A percentile compares a stretch with the other conserved stretches of the same genome.
Evolutionary conservation across 1,140 invertebrate genomes (phyloP).

Genomic region (Drosophila kurseongensis): DNA sequence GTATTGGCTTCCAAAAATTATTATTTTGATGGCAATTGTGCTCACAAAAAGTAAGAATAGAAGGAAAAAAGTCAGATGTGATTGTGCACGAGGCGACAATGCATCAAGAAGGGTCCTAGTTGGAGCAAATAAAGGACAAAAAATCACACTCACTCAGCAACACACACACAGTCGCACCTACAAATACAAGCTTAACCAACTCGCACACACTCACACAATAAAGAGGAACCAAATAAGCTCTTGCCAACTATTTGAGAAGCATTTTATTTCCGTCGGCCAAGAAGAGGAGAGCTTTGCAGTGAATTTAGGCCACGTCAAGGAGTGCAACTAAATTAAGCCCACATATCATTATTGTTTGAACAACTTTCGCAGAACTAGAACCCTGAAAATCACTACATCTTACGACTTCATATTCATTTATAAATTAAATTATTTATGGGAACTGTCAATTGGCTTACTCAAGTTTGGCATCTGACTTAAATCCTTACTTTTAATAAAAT

Average conservation of each 20-base stretch:
- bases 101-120: conserved; percentile 29
- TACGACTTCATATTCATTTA: too few species aligned
- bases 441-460: too few species aligned
- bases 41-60: neutral
- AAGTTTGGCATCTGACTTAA: too few species aligned
- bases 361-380: too few species aligned
- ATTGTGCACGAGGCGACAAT: conserved; percentile 45
- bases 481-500: too few species aligned
- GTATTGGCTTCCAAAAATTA: too few species aligned
- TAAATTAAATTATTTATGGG: too few species aligned
- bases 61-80: conserved; percentile 4
- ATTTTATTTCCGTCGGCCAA: conserved; percentile 19
- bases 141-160: conserved; percentile 10
- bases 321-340: neutral
- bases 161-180: neutral
- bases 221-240: conserved; percentile 23
- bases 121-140: conserved; percentile 13
- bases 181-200: neutral
- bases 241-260: conserved; percentile 26
- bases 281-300: neutral
- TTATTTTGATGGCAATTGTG: neutral
- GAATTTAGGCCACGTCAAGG: conserved; percentile 6
- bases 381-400: too few species aligned
- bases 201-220: neutral
- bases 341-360: too few species aligned